Evolutionary conservation across 2,797 vertebrate genomes (phyloP).

Genomic region (Psittacula derbiana): DNA sequence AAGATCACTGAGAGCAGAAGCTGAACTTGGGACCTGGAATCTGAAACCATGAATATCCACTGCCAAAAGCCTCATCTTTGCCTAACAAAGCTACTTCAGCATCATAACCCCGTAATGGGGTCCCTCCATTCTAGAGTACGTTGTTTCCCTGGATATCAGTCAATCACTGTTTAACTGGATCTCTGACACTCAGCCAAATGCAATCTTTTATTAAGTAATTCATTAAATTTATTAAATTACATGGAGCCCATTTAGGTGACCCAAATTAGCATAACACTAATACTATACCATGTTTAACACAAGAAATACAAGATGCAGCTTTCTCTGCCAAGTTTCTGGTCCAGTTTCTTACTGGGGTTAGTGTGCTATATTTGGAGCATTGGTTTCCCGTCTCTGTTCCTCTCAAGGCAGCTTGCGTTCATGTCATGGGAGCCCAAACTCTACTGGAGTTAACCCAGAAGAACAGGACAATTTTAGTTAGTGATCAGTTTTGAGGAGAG

Average conservation of each 20-base stretch:
- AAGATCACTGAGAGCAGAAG: constrained; percentile 10
- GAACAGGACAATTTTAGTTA: neutral
- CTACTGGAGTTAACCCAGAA: neutral
- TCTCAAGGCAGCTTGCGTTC: neutral
- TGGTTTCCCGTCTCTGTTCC: neutral
- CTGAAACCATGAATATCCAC: neutral
- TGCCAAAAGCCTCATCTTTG: constrained; percentile 4
- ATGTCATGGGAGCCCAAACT: fast-evolving
- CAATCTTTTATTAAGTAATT: constrained; percentile 37
- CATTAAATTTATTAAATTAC: constrained; percentile 24
- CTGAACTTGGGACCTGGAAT: constrained; percentile 50
- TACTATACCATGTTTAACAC: neutral
- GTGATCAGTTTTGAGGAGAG: neutral
- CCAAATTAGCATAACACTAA: neutral
- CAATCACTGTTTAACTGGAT: neutral
- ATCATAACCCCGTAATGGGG: neutral
- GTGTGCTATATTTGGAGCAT: fast-evolving
- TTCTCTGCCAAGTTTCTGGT: neutral
- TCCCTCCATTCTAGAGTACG: neutral
- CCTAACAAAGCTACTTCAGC: neutral
- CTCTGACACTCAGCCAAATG: neutral
- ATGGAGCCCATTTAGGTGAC: neutral
- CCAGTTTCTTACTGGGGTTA: neutral
- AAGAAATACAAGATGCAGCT: neutral
- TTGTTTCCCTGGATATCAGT: neutral